Evolutionary conservation across 2,797 vertebrate genomes (phyloP).

Genomic region (Podargus strigoides): DNA sequence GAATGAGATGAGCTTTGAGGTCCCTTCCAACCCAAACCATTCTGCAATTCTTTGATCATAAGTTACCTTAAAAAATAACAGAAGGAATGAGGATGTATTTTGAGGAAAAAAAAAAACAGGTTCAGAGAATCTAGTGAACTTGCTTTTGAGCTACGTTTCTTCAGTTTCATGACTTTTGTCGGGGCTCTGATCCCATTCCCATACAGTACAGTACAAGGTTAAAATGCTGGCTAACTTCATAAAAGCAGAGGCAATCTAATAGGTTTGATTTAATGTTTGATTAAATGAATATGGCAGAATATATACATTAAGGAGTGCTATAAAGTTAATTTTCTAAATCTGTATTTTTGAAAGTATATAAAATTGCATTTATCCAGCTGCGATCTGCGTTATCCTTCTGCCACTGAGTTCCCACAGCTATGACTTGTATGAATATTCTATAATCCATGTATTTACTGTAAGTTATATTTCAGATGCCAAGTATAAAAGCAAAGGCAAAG

Average conservation of each 20-base stretch:
- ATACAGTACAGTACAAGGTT: background rate
- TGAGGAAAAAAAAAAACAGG: background rate
- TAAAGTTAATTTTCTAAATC: background rate
- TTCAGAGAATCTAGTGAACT: background rate
- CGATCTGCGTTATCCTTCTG: background rate
- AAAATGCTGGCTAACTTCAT: background rate
- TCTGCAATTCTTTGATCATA: too few species aligned
- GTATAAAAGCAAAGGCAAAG: background rate
- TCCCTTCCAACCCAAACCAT: too few species aligned
- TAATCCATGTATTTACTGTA: background rate
- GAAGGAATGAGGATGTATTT: background rate
- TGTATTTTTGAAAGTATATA: background rate
- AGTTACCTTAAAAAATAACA: background rate
- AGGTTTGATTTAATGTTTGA: background rate
- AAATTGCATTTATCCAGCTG: background rate
- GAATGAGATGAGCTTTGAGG: too few species aligned
- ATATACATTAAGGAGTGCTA: background rate
- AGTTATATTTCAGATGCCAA: background rate
- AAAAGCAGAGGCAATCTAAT: background rate
- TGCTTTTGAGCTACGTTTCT: background rate
- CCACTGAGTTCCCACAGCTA: background rate
- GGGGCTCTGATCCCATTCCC: background rate
- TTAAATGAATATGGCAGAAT: background rate
- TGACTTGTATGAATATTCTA: background rate
- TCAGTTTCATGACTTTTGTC: background rate